phyloP scores from a whole-genome alignment of 2,113 vertebrate species.

The Neodontobutis hainanensis region DNA sequence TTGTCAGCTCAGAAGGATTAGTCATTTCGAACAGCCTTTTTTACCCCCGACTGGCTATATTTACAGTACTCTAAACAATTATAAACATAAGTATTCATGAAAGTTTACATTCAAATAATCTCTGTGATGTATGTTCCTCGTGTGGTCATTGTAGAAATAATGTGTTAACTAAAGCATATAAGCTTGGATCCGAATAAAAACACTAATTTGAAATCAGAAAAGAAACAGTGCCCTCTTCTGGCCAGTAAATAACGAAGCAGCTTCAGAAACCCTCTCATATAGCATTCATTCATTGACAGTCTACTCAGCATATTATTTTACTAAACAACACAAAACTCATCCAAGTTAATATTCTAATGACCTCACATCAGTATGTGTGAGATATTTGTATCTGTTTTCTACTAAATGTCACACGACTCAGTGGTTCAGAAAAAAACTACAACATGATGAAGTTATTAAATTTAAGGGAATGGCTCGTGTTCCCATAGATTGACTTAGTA shows the following conservation, averaged over 20 bases:
- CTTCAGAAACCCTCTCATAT: background rate
- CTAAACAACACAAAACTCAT: background rate
- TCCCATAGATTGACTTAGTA: slow-evolving; percentile 7
- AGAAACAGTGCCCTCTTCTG: slow-evolving; percentile 56
- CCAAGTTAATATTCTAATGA: too few relatives aligned
- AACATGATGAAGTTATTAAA: slow-evolving; percentile 10
- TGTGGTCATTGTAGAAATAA: too few relatives aligned
- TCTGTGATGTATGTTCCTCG: background rate
- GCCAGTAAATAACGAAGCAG: slow-evolving; percentile 2
- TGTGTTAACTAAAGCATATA: too few relatives aligned
- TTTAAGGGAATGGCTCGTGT: slow-evolving; percentile 7
- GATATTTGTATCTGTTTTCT: background rate
- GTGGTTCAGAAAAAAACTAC: slow-evolving; percentile 22
- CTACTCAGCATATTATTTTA: background rate
- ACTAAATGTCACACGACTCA: slow-evolving; percentile 15
- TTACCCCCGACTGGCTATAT: background rate
- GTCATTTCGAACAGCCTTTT: slow-evolving; percentile 10
- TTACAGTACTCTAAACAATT: too few relatives aligned
- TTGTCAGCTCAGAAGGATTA: slow-evolving; percentile 5
- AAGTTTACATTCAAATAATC: slow-evolving; percentile 1
- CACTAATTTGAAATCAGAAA: background rate
- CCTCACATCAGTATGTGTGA: slow-evolving; percentile 21
- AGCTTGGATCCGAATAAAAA: too few relatives aligned
- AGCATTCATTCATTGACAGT: background rate
- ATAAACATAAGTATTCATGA: slow-evolving; percentile 7